These are phyloP conservation scores for Sarcophaga peregrina DNA, from an alignment of 1,140 invertebrate genomes.

Conservation along the genomic window DNA sequence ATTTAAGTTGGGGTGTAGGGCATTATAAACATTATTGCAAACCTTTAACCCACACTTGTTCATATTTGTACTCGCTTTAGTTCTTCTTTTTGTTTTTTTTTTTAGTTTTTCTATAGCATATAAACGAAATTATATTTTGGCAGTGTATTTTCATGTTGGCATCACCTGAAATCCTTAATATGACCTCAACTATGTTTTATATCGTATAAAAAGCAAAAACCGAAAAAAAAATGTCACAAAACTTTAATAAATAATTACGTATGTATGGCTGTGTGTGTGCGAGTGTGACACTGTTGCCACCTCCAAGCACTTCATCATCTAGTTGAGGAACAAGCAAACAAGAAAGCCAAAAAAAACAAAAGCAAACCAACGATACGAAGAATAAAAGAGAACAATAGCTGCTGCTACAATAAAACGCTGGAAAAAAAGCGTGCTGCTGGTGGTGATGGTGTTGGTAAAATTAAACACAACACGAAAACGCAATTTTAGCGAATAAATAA, in stretches of 20 bases:
- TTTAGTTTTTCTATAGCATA: too few relatives aligned
- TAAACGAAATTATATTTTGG: too few relatives aligned
- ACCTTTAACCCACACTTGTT: too few relatives aligned
- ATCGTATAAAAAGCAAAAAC: neutral
- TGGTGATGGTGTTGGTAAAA: too few relatives aligned
- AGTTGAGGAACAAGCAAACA: neutral
- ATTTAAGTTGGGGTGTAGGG: too few relatives aligned
- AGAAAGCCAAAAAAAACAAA: neutral
- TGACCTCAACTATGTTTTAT: slow-evolving; percentile 29
- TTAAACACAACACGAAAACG: slow-evolving; percentile 31
- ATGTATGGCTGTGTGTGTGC: neutral
- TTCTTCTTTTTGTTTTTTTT: too few relatives aligned
- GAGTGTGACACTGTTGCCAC: slow-evolving; percentile 18
- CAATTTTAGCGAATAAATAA: slow-evolving; percentile 24
- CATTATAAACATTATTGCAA: too few relatives aligned
- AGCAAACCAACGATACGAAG: neutral
- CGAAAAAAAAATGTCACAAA: neutral
- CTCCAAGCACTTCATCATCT: slow-evolving; percentile 31
- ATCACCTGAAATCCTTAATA: slow-evolving; percentile 37
- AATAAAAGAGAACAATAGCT: too few relatives aligned
- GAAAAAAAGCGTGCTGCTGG: too few relatives aligned
- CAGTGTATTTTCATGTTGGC: slow-evolving; percentile 26
- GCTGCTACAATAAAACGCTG: too few relatives aligned
- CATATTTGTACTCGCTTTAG: too few relatives aligned
- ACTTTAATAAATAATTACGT: neutral